A percentile compares a stretch with the other conserved stretches of the same genome.
Evolutionary conservation across 1,140 invertebrate species (phyloP).

Genomic region (Araneus ventricosus): DNA sequence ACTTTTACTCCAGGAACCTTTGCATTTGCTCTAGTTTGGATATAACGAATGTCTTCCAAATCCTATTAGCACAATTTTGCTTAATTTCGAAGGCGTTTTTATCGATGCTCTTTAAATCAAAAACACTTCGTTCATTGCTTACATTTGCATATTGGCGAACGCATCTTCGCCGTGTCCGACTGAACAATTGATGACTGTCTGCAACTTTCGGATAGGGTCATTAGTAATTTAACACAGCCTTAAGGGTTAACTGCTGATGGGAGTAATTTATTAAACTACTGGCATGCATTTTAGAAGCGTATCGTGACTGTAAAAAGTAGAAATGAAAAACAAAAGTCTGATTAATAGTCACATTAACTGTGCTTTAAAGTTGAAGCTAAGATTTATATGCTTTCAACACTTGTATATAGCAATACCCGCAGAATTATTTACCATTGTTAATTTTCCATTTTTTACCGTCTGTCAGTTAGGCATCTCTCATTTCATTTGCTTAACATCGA

Average conservation of each 20-base stretch:
- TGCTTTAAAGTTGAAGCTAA: not conserved
- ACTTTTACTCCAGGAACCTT: not conserved
- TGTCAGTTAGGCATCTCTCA: not conserved
- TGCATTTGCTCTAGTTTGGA: not conserved
- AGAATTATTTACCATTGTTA: not conserved
- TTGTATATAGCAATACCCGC: not conserved
- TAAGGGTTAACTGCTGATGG: not conserved
- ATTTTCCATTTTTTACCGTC: not conserved
- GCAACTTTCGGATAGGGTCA: not conserved
- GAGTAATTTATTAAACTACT: not conserved
- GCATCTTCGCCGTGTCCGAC: not conserved
- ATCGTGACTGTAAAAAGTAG: not conserved
- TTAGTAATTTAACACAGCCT: not conserved
- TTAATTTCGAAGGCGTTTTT: not conserved
- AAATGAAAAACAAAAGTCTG: not conserved
- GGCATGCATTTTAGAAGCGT: not conserved
- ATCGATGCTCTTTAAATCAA: not conserved
- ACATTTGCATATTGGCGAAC: not conserved
- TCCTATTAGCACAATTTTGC: not conserved
- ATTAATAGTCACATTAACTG: not conserved
- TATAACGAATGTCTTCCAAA: not conserved
- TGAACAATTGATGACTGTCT: constrained; percentile 16
- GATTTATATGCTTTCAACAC: constrained; percentile 13
- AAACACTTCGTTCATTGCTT: not conserved
- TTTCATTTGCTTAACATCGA: not conserved